Evolutionary conservation across 2,888 invertebrate species (phyloP).

Genomic region (Drosophila colorata): DNA sequence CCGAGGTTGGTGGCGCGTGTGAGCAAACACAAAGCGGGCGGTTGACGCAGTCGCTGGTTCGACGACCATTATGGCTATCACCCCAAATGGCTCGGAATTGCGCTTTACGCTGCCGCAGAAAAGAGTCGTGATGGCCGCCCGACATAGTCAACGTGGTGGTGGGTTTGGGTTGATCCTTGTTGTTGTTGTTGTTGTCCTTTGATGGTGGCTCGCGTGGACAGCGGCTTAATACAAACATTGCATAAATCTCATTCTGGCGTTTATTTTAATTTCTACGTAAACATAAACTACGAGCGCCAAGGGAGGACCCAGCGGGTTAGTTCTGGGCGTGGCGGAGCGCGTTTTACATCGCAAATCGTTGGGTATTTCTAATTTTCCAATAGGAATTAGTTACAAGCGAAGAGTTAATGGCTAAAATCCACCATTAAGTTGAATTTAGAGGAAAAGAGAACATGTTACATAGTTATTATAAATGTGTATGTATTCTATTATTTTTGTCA

Average conservation of each 20-base stretch:
- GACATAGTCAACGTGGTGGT: conserved; percentile 37
- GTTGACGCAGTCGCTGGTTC: conserved; percentile 55
- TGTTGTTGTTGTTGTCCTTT: conserved; percentile 24
- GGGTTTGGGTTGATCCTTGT: conserved; percentile 36
- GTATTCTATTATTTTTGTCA: no score
- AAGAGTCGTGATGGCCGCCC: conserved; percentile 38
- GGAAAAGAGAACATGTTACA: neutral
- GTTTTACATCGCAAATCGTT: conserved; percentile 40
- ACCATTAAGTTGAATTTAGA: conserved; percentile 9
- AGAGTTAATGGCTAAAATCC: conserved; percentile 9
- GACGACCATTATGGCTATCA: conserved; percentile 80
- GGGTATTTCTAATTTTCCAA: conserved; percentile 41
- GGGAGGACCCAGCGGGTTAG: conserved; percentile 60
- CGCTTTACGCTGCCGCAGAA: conserved; percentile 51
- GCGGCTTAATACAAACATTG: conserved; percentile 82
- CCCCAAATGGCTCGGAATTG: conserved; percentile 72
- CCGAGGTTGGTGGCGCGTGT: conserved; percentile 48
- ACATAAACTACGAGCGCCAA: conserved; percentile 79
- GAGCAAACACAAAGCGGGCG: conserved; percentile 60
- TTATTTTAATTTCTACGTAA: conserved; percentile 83
- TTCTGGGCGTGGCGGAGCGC: conserved; percentile 18
- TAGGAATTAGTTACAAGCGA: conserved; percentile 23
- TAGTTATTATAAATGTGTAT: neutral
- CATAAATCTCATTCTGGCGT: conserved; percentile 83
- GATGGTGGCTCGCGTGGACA: conserved; percentile 56